phyloP scores from a whole-genome alignment of 1,140 invertebrate species.

The Lasioglossum baleicum region DNA sequence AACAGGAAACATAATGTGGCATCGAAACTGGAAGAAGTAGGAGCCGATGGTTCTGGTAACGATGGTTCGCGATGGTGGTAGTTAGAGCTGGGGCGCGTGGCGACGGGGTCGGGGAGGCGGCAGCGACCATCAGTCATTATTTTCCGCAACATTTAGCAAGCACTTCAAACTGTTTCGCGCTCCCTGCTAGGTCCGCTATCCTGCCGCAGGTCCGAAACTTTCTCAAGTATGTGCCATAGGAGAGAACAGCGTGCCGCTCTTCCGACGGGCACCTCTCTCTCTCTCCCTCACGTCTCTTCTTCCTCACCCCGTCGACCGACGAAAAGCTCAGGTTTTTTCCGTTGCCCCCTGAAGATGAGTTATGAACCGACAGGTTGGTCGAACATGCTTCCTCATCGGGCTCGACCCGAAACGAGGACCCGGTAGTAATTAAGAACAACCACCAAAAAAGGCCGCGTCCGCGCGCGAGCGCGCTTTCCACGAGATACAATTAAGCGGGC shows the following conservation, averaged over 20 bases:
- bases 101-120: conserved; percentile 28
- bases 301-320: conserved; percentile 2
- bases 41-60: conserved; percentile 56
- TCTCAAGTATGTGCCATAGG: conserved; percentile 77
- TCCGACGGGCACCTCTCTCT: conserved; percentile 22
- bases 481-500: conserved; percentile 55
- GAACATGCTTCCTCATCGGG: conserved; percentile 64
- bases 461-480: not conserved
- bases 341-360: conserved; percentile 71
- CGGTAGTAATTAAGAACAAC: conserved; percentile 63
- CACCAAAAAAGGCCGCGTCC: conserved; percentile 49
- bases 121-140: conserved; percentile 78
- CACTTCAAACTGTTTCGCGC: conserved; percentile 78
- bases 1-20: conserved; percentile 50
- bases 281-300: conserved; percentile 37
- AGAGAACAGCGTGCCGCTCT: conserved; percentile 52
- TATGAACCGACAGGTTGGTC: conserved; percentile 69
- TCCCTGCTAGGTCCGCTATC: conserved; percentile 70
- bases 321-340: conserved; percentile 54
- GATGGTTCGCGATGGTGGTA: conserved; percentile 47
- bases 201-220: conserved; percentile 70
- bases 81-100: conserved; percentile 24
- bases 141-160: conserved; percentile 80
- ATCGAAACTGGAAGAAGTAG: conserved; percentile 42
- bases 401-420: conserved; percentile 49